Evolutionary conservation across 2,888 invertebrate genomes (phyloP).

Genomic region (Monochamus alternatus): DNA sequence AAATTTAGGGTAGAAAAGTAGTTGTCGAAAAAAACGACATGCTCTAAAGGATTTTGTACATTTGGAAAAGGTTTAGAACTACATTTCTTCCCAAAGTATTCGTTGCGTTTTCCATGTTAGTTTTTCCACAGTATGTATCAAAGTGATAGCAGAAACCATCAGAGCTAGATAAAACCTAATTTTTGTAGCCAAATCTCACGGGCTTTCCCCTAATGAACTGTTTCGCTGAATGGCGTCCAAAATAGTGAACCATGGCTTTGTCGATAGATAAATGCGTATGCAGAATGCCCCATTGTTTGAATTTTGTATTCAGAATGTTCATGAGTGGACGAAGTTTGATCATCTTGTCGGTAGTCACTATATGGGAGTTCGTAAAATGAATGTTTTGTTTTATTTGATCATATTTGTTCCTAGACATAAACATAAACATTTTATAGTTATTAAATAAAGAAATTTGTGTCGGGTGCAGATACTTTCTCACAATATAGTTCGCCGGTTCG

Average conservation of each 20-base stretch:
- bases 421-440: too few relatives aligned
- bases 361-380: not conserved
- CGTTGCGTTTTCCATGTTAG: not conserved
- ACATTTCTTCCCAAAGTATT: not conserved
- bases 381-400: not conserved
- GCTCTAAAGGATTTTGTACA: not conserved
- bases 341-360: not conserved
- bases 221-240: not conserved
- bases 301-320: not conserved
- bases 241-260: too few relatives aligned
- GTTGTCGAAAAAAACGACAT: not conserved
- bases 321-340: not conserved
- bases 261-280: not conserved
- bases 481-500: too few relatives aligned
- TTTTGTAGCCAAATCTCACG: too few relatives aligned
- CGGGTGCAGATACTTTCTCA: too few relatives aligned
- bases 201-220: too few relatives aligned
- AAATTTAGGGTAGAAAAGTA: too few relatives aligned
- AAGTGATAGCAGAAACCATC: not conserved
- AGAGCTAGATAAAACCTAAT: not conserved
- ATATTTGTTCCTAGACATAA: not conserved
- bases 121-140: slow-evolving; percentile 16
- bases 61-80: not conserved
- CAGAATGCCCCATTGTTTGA: not conserved
- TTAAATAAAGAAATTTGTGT: too few relatives aligned